Evolutionary conservation across 2,888 invertebrate species (phyloP).

Genomic region (Archips xylosteana): DNA sequence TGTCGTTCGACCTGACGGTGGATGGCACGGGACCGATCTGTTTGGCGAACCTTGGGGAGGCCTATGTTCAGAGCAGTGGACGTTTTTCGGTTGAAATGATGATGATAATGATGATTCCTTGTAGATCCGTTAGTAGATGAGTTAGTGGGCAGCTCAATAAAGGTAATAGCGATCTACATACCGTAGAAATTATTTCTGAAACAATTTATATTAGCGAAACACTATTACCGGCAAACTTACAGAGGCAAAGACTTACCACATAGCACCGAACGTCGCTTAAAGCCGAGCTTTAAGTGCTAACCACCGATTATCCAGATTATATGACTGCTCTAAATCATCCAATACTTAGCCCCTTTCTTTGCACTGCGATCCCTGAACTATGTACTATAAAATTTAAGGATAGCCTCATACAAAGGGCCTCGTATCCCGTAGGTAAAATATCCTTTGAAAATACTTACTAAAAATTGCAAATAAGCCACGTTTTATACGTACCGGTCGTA

Average conservation of each 20-base stretch:
- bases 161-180: too few species aligned
- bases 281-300: constrained; percentile 68
- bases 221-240: neutral
- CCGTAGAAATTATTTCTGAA: too few species aligned
- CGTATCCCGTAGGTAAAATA: constrained; percentile 57
- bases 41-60: too few species aligned
- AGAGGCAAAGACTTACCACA: constrained; percentile 47
- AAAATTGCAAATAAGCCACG: constrained; percentile 78
- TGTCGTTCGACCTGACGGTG: too few species aligned
- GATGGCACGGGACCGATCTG: too few species aligned
- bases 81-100: too few species aligned
- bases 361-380: constrained; percentile 70
- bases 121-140: too few species aligned
- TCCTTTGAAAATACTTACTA: constrained; percentile 71
- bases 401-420: constrained; percentile 72
- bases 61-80: too few species aligned
- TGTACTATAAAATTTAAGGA: constrained; percentile 84
- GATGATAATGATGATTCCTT: too few species aligned
- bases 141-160: too few species aligned
- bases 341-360: constrained; percentile 72
- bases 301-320: constrained; percentile 78
- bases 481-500: constrained; percentile 66
- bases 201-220: too few species aligned
- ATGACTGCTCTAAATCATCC: constrained; percentile 79
- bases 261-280: constrained; percentile 52